Evolutionary conservation across 2,797 vertebrate species (phyloP).

Genomic region (Chromobotia macracanthus): DNA sequence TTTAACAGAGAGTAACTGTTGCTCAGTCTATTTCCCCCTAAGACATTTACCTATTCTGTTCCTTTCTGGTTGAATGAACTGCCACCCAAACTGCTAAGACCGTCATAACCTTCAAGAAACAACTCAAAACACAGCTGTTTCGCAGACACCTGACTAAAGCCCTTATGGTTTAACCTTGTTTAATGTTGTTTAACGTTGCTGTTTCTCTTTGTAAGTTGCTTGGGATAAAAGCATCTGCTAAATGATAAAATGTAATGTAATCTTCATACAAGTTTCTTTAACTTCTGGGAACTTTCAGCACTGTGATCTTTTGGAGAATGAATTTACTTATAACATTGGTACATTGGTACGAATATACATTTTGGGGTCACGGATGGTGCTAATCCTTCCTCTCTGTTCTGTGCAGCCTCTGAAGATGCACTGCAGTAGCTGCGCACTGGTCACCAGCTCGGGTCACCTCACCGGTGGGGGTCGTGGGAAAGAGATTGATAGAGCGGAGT

Average conservation of each 20-base stretch:
- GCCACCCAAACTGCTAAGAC: too few relatives aligned
- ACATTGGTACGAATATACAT: neutral
- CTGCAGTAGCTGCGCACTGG: slow-evolving; percentile 89
- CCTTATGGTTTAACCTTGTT: too few relatives aligned
- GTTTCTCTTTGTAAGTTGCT: too few relatives aligned
- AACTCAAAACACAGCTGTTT: too few relatives aligned
- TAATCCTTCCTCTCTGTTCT: neutral
- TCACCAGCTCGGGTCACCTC: slow-evolving; percentile 95
- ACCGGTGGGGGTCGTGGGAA: slow-evolving; percentile 82
- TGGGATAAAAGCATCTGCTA: too few relatives aligned
- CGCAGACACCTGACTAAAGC: too few relatives aligned
- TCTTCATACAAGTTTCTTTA: neutral
- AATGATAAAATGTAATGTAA: too few relatives aligned
- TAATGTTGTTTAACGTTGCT: too few relatives aligned
- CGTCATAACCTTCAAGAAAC: too few relatives aligned
- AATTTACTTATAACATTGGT: neutral
- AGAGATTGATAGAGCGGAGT: slow-evolving; percentile 89
- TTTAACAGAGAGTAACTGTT: neutral
- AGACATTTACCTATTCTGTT: too few relatives aligned
- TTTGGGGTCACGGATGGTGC: neutral
- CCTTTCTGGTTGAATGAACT: too few relatives aligned
- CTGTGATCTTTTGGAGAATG: neutral
- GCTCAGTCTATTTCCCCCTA: neutral
- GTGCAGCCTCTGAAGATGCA: slow-evolving; percentile 91
- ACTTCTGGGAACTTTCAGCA: neutral